Base-by-base conservation (phyloP, 92 coral and sea anemone species). In the Phenganax stokvisi region DNA sequence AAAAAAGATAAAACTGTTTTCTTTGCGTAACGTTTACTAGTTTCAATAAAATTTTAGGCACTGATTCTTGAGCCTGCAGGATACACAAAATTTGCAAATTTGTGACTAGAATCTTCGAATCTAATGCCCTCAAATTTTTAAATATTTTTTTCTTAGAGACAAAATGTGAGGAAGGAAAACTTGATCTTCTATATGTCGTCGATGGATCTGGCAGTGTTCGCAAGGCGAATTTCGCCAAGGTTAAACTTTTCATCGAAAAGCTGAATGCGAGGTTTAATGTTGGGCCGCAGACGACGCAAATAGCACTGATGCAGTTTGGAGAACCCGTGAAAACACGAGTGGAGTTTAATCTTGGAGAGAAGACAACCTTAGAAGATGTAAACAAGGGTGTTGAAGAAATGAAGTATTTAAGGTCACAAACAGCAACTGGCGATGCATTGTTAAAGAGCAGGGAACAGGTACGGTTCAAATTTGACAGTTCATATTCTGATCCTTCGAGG, bases 121-220 rank as follows among this genome's bases (percentile, higher is more conserved):
- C 17, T 12, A 2, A 27, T 5, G 8, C 37, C 13, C 29, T 2
- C 8, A 3, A 11, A 8, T 51, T 72, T 53, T 37, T 3, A 51
- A 51, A 17, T 2, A 1, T 54, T 17, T 28, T 4, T 55, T 12
- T 56, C 27, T 6, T 57, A 76, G 69, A 76, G 53, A 69, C 68
- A 12, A 59, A 57, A 31, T 76, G 25, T 20, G 8, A 27, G 13
- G 69, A 63, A 20, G 25, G 25, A 31, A 76, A 57, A 53, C 64
- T 74, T 9, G 80, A 76, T 57, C 57, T 76, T 31, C 69, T 76
- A 1, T 10, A 57, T 12, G 80, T 76, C 27, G 68, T 76, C n/a
- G 80, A 76, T 76, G 80, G 80, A 59, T 76, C 80, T 57, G 80
- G 80, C 8, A 76, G 80, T 20, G 80, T 76, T 2, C 68, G 69